Evolutionary conservation across 1,140 invertebrate species (phyloP).

Genomic region (Zaprionus africanus): DNA sequence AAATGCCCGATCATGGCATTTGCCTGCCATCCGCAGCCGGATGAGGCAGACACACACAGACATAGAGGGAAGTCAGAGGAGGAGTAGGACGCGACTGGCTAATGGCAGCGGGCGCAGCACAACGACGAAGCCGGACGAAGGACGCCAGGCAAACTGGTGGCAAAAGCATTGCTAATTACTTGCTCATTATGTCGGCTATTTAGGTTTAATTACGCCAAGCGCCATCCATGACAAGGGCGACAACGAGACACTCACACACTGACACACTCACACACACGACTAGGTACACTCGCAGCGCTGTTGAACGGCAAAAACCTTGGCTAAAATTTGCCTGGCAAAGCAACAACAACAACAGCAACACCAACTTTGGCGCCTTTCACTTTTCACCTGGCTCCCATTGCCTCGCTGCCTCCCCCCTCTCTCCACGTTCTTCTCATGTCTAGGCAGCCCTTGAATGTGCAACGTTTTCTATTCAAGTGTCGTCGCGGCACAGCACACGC

Average conservation of each 20-base stretch:
- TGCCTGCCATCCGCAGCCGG: neutral
- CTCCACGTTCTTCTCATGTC: neutral
- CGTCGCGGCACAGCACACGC: constrained; percentile 4
- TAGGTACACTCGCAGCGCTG: constrained; percentile 46
- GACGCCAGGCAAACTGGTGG: constrained; percentile 50
- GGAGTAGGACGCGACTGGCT: neutral
- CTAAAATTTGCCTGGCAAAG: constrained; percentile 58
- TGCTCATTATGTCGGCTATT: constrained; percentile 84
- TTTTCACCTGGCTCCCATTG: constrained; percentile 61
- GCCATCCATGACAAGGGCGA: constrained; percentile 66
- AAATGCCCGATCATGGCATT: constrained; percentile 18
- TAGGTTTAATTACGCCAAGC: constrained; percentile 83
- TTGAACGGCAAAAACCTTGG: constrained; percentile 60
- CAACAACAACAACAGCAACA: constrained; percentile 46
- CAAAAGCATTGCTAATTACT: constrained; percentile 81
- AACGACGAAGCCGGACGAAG: constrained; percentile 2
- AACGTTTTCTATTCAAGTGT: constrained; percentile 69
- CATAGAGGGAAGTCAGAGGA: neutral
- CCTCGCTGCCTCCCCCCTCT: neutral
- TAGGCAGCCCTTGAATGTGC: constrained; percentile 56
- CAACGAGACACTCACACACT: constrained; percentile 40
- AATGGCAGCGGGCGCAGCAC: constrained; percentile 26
- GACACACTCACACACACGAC: constrained; percentile 5
- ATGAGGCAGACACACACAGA: neutral
- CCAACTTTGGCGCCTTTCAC: constrained; percentile 69